Evolutionary conservation across 2,797 vertebrate genomes (phyloP).

Genomic region (Poliocrania exsul): DNA sequence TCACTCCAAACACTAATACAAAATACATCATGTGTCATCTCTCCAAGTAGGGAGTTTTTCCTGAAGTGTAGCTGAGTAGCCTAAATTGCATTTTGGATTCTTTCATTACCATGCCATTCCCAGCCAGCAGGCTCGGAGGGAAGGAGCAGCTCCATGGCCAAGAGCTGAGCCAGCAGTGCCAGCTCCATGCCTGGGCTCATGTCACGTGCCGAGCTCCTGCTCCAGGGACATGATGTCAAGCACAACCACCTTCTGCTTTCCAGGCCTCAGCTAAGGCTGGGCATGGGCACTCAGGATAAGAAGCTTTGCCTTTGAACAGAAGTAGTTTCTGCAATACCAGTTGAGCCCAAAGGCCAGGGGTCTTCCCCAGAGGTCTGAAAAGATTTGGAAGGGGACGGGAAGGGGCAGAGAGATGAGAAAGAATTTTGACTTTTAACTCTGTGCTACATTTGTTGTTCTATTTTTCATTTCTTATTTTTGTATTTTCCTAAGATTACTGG

Average conservation of each 20-base stretch:
- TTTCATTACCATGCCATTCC: not conserved
- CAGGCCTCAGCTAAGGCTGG: not conserved
- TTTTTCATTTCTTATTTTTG: not conserved
- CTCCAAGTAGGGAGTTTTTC: not conserved
- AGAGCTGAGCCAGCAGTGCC: slow-evolving; percentile 46
- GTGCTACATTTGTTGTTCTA: not conserved
- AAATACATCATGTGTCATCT: not conserved
- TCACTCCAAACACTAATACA: not conserved
- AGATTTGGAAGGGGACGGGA: accelerated
- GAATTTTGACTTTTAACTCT: not conserved
- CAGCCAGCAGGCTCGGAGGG: not conserved
- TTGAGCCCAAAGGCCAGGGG: not conserved
- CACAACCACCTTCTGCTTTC: not conserved
- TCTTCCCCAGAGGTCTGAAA: not conserved
- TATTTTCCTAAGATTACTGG: not conserved
- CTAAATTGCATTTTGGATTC: slow-evolving; percentile 17
- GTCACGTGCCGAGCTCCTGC: not conserved
- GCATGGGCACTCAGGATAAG: accelerated
- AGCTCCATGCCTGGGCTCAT: not conserved
- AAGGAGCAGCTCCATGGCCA: not conserved
- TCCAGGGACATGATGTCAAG: not conserved
- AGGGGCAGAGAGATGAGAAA: not conserved
- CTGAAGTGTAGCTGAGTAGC: not conserved
- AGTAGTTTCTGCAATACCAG: not conserved
- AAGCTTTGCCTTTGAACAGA: not conserved